Conservation (phyloP, 2,888 invertebrate species). For the Nomada ruficornis region DNA sequence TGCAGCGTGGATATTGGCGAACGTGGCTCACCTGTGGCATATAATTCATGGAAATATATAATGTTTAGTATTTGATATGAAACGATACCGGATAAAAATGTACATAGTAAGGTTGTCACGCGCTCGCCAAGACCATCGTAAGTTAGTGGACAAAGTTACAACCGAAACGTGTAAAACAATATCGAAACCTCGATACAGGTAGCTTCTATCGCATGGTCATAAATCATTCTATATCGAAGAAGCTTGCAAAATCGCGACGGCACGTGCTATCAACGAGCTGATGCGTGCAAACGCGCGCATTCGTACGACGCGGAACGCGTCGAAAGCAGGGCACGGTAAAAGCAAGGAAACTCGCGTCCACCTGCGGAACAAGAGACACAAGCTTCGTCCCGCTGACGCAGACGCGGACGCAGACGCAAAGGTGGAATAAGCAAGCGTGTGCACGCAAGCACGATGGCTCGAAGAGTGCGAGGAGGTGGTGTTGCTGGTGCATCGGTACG, state of each 20-base stretch:
- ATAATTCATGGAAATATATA: neutral
- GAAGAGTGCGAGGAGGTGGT: neutral
- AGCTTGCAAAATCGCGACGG: neutral
- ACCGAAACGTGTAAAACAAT: neutral
- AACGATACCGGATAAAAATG: neutral
- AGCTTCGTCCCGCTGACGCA: conserved; percentile 21
- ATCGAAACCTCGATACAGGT: conserved; percentile 2
- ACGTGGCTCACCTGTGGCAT: neutral
- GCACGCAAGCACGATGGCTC: neutral
- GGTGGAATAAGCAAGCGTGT: neutral
- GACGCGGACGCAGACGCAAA: conserved; percentile 33
- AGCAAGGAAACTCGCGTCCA: conserved; percentile 12
- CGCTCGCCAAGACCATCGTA: neutral
- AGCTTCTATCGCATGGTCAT: conserved; percentile 13
- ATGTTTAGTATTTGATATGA: too few species aligned
- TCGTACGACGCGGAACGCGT: neutral
- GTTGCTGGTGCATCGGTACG: conserved; percentile 8
- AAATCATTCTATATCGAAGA: conserved; percentile 13
- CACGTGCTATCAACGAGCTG: conserved; percentile 21
- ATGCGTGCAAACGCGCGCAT: neutral
- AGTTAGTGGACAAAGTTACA: neutral
- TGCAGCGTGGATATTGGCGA: neutral
- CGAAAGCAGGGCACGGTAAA: neutral
- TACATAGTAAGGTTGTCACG: neutral
- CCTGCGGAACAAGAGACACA: conserved; percentile 22